A percentile compares a stretch with the other conserved stretches of the same genome.
Evolutionary conservation across 2,888 invertebrate species (phyloP).

Genomic region (Homarus gammarus): DNA sequence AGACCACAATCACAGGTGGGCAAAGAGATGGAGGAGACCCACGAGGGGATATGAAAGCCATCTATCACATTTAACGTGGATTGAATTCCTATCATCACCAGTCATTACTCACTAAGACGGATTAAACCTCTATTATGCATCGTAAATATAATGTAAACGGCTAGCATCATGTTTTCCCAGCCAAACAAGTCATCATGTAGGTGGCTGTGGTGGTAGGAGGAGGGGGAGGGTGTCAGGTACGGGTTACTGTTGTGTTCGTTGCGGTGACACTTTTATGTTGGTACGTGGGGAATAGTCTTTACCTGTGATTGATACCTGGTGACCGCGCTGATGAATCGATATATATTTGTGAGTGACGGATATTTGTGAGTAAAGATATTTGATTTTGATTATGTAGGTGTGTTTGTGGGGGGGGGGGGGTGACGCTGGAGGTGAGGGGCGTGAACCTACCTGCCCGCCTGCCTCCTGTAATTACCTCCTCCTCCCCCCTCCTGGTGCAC

Average conservation of each 20-base stretch:
- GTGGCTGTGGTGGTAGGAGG: background rate
- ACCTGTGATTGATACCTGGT: no score
- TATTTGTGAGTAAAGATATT: no score
- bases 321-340: no score
- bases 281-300: no score
- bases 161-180: background rate
- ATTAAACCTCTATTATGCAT: conserved; percentile 11
- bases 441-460: background rate
- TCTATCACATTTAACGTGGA: conserved; percentile 9
- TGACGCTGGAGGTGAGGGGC: background rate
- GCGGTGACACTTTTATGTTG: no score
- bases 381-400: background rate
- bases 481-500: background rate
- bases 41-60: background rate
- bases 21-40: background rate
- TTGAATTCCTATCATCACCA: conserved; percentile 19
- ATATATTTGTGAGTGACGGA: no score
- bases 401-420: background rate
- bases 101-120: conserved; percentile 23
- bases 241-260: no score
- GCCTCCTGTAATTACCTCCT: background rate
- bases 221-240: no score
- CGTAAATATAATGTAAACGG: background rate
- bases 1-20: background rate
- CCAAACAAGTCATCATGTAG: background rate